Evolutionary conservation across 2,797 vertebrate species (phyloP).

Genomic region (Sylvilagus floridanus): DNA sequence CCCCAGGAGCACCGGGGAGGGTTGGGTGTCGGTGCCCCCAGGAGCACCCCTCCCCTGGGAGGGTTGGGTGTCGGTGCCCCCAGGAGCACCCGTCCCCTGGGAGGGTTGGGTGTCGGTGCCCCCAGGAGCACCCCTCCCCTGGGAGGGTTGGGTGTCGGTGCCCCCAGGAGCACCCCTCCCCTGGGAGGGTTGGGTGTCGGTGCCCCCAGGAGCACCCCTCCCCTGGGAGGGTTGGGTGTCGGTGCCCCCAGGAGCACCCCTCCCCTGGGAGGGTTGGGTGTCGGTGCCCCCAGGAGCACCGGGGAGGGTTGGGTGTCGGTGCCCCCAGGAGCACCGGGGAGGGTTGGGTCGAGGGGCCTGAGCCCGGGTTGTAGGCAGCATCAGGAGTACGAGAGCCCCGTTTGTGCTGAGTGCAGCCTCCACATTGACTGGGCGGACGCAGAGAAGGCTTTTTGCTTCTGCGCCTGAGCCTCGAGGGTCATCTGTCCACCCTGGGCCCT

Average conservation of each 20-base stretch:
- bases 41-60: too few species aligned
- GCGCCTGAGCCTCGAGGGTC: not conserved
- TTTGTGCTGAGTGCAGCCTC: not conserved
- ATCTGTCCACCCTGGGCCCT: too few species aligned
- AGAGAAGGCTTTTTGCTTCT: not conserved
- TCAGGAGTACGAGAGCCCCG: too few species aligned
- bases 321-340: not conserved
- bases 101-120: not conserved
- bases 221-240: not conserved
- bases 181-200: not conserved
- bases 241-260: too few species aligned
- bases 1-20: too few species aligned
- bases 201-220: fast-evolving
- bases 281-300: fast-evolving
- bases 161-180: too few species aligned
- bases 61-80: not conserved
- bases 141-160: not conserved
- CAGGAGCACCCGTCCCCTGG: too few species aligned
- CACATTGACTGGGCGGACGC: too few species aligned
- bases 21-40: not conserved
- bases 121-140: not conserved
- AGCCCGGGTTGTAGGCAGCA: not conserved
- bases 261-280: not conserved
- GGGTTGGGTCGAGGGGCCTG: not conserved
- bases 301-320: not conserved